phyloP scores from a whole-genome alignment of 64 coral and sea anemone species.

The Orbicella faveolata region DNA sequence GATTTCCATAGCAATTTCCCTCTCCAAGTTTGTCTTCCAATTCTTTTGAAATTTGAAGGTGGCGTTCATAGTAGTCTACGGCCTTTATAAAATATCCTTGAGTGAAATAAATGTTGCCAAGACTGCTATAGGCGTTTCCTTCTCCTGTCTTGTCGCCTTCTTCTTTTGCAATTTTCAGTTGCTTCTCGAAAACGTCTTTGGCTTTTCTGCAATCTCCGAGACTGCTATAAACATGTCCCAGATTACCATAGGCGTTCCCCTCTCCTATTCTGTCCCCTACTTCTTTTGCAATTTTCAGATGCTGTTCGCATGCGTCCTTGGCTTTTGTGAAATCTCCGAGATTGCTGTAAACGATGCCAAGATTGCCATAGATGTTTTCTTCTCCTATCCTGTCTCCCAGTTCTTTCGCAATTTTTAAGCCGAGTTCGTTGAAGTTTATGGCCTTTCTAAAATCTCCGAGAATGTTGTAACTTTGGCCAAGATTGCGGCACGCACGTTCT shows the following conservation, averaged over 20 bases:
- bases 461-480: background rate
- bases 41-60: no score
- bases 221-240: no score
- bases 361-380: background rate
- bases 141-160: no score
- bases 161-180: no score
- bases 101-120: background rate
- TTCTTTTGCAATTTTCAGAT: no score
- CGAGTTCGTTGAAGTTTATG: background rate
- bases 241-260: background rate
- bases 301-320: no score
- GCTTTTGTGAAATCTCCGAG: no score
- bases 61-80: no score
- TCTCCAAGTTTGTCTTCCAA: background rate
- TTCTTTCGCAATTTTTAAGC: background rate
- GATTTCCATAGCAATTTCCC: background rate
- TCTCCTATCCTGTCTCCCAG: background rate
- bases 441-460: background rate
- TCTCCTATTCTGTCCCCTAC: background rate
- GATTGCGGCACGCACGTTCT: background rate
- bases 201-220: no score
- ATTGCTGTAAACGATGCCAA: background rate
- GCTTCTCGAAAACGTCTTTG: no score
- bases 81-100: no score
- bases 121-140: background rate